Base-by-base conservation (phyloP, 2,888 invertebrate species). In the Leucozona laternaria region DNA sequence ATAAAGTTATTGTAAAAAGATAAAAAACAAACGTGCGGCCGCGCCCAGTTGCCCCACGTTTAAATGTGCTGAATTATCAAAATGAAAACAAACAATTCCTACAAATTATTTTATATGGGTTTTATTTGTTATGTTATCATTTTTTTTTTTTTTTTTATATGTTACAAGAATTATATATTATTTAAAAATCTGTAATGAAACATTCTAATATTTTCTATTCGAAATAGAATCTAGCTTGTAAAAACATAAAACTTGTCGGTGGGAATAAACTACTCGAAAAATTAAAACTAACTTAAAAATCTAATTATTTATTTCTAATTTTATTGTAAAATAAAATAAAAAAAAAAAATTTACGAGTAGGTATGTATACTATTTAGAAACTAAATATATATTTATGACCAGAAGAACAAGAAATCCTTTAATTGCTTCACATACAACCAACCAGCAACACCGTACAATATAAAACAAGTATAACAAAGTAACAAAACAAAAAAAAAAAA, bases 171-270 rank as follows among this genome's bases (percentile, higher is more conserved):
- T 40, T 78, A 37, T 73, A 37, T 75, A 31, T 72, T 79, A 73
- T 70, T 86, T 78, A 75, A 82, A 68, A 48, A 70, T 22, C 57
- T 82, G 45, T 79, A 75, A 75, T 71, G 40, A 79, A 75, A 86
- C 82, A 86, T 86, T 86, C 82, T 81, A 78, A 82, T 82, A 86
- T 82, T 82, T 82, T 82, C 86, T 86, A 86, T 82, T 86, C 37
- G 58, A 82, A 86, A 86, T 86, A 82, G 82, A 79, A 78, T 64
- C 75, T 81, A 82, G 82, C 48, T 60, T 82, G 81, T 81, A 78
- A 78, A 78, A 77, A 68, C 3, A 22, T 34, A 70, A 58, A 2
- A 34, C 28, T 40, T 82, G 78, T 86, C 81, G 81, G 77, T 81
- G 85, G 81, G 58, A 70, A 79, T 64, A 72, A 57, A 60, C 64